Base-by-base conservation (phyloP, 2,113 vertebrate genomes). In the Rissa tridactyla region DNA sequence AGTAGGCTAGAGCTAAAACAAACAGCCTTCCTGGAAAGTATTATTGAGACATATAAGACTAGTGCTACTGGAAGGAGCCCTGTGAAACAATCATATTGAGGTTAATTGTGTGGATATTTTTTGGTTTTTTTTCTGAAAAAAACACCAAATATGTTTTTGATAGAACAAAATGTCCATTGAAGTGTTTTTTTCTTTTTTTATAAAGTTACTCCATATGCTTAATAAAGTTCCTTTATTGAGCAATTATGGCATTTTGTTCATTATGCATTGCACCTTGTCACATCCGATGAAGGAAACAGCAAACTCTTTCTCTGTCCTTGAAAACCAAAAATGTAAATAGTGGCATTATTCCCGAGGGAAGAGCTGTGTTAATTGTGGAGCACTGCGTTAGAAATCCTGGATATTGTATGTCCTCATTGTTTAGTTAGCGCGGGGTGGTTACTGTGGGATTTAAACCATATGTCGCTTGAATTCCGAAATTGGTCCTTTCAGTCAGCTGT, bases 161-260 rank as follows among this genome's bases (percentile, higher is more conserved):
- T 86, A 96, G 95, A 97, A 96, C 34, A 85, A 89, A 95, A 95
- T 95, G 65, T 96, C 97, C 38, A 88, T 83, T 94, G 84, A 87
- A 89, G n/a, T 32, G 62, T 30, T 79, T 80, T 88, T 82, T n/a
- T 57, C n/a, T 4, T 2, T 64, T 72, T 81, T 94, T 82, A 88
- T 79, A 97, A 97, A 72, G 44, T 97, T 96, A 93, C 70, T 92
- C 92, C 91, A 54, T 95, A 96, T 93, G 85, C 93, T 97, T 98
- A 97, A 97, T 97, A 97, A 98, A 98, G 90, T 97, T 96, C 94
- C 85, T 97, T 98, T 98, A 93, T 85, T 58, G 76, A 98, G 94
- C 91, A 97, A 83, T 97, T 97, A 97, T 83, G 96, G 95, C 96
- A 97, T 97, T 98, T 97, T 97, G 88, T 98, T 97, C 97, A 97